Evolutionary conservation across 1,140 invertebrate genomes (phyloP).

Genomic region (Chymomyza costata): DNA sequence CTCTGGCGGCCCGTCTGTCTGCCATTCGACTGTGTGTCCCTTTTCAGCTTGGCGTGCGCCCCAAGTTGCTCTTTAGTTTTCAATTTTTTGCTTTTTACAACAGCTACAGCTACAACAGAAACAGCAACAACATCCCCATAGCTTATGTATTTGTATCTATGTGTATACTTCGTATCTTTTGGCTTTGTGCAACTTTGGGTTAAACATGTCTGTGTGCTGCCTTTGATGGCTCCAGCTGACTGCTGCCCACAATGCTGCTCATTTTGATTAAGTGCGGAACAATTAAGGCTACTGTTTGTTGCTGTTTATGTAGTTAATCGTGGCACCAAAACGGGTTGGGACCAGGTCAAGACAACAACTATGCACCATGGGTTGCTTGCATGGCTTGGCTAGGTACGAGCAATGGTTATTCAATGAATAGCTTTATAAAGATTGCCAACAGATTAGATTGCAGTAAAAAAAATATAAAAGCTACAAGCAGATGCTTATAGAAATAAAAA

Average conservation of each 20-base stretch:
- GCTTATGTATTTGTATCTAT: constrained; percentile 31
- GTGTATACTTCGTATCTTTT: constrained; percentile 7
- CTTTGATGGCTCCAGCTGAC: constrained; percentile 27
- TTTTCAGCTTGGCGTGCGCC: constrained; percentile 55
- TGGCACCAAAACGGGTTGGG: constrained; percentile 12
- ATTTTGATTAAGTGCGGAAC: constrained; percentile 72
- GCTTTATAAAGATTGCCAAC: no score
- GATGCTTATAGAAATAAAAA: no score
- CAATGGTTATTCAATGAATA: no score
- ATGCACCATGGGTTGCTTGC: constrained; percentile 1
- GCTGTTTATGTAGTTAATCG: constrained; percentile 66
- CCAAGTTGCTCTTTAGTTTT: constrained; percentile 72
- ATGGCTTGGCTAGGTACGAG: no score
- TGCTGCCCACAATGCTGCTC: constrained; percentile 35
- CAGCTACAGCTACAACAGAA: constrained; percentile 7
- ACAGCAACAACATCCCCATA: constrained; percentile 24
- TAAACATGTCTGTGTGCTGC: constrained; percentile 27
- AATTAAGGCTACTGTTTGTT: constrained; percentile 60
- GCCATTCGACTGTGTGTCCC: constrained; percentile 21
- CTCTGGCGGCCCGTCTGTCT: constrained; percentile 15
- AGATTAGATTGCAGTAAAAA: no score
- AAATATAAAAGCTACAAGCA: no score
- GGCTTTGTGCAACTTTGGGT: constrained; percentile 58
- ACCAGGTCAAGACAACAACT: constrained; percentile 45
- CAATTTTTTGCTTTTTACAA: constrained; percentile 65